Conservation (phyloP, 2,113 vertebrate genomes). For the Phyllostomus hastatus region DNA sequence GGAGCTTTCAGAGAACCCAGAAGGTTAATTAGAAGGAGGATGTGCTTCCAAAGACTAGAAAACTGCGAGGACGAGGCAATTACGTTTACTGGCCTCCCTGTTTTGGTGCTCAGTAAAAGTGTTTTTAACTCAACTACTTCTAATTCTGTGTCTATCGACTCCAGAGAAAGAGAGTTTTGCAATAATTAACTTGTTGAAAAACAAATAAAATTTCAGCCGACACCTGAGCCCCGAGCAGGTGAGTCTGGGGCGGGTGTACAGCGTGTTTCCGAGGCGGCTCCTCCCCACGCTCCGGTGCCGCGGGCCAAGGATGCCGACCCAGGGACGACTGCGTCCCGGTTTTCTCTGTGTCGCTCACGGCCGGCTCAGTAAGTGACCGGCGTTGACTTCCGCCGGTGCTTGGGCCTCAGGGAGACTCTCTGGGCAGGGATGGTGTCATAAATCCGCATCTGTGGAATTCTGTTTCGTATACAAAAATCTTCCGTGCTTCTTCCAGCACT, state of each 20-base stretch:
- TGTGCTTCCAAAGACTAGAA: neutral
- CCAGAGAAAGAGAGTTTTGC: constrained; percentile 16
- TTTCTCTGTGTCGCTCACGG: too few species aligned
- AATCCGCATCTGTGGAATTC: neutral
- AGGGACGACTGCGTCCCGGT: rapidly evolving
- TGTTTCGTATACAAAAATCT: neutral
- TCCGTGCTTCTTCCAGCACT: neutral
- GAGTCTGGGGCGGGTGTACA: neutral
- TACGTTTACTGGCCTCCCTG: neutral
- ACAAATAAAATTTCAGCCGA: neutral
- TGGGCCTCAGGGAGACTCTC: neutral
- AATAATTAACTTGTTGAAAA: constrained; percentile 3
- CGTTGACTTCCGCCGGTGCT: neutral
- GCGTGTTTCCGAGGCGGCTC: neutral
- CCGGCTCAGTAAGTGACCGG: neutral
- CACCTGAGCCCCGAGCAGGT: neutral
- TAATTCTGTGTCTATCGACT: neutral
- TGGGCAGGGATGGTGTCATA: neutral
- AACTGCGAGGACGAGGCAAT: constrained; percentile 1
- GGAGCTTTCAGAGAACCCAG: neutral
- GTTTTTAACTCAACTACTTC: constrained; percentile 52
- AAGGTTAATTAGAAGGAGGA: constrained; percentile 42
- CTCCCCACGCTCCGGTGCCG: rapidly evolving
- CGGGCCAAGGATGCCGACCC: neutral
- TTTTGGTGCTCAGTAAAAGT: neutral